Conservation (phyloP, 2,888 invertebrate species). For the Calliphora vomitoria region DNA sequence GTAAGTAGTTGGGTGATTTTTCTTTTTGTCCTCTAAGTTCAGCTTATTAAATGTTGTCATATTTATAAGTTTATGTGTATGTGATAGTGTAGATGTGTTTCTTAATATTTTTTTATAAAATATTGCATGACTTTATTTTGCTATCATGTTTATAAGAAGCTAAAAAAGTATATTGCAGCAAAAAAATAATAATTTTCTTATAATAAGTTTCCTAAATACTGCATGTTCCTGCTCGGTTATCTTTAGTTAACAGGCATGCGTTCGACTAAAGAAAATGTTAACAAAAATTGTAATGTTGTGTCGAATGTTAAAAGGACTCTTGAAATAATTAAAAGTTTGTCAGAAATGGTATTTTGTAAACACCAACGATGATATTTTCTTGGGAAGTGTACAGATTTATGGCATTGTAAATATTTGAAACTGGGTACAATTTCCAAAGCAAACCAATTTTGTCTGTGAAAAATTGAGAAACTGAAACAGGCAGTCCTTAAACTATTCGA, state of each 20-base stretch:
- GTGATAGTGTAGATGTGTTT: constrained; percentile 22
- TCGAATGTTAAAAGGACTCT: not conserved
- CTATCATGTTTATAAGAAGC: constrained; percentile 58
- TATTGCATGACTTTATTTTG: constrained; percentile 68
- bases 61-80: constrained; percentile 32
- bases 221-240: constrained; percentile 71
- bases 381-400: too few species aligned
- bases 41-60: constrained; percentile 71
- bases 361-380: too few species aligned
- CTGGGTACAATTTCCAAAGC: too few species aligned
- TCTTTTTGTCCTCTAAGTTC: constrained; percentile 42
- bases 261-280: not conserved
- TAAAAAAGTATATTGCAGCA: constrained; percentile 26
- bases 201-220: constrained; percentile 39
- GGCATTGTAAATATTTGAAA: too few species aligned
- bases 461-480: too few species aligned
- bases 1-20: constrained; percentile 59
- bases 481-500: too few species aligned
- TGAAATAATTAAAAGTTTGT: constrained; percentile 1
- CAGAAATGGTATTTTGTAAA: too few species aligned
- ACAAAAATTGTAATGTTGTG: constrained; percentile 6
- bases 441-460: too few species aligned
- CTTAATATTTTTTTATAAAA: constrained; percentile 48
- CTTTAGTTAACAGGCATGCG: constrained; percentile 71
- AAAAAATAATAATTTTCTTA: constrained; percentile 40